Evolutionary conservation across 2,113 vertebrate species (phyloP), one percentile per base, ranked within the genome.

Genomic region (Eleginops maclovinus): DNA sequence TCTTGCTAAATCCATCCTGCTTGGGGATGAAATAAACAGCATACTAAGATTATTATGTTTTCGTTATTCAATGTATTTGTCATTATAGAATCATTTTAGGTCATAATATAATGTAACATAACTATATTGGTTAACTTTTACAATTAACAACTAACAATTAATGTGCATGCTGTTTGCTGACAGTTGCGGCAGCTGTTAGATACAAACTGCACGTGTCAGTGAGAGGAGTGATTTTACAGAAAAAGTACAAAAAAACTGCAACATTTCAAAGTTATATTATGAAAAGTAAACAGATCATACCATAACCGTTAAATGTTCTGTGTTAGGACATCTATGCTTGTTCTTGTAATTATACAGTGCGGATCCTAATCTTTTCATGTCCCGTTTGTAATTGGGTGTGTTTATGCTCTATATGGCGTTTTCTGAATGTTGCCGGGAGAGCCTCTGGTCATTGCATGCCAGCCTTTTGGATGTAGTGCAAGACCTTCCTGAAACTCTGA

Each of bases 401-500:
- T 76, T 75, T 67, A 50, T 65, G 47, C 75, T 46, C 15, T 73
- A 62, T 64, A 50, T 47, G 10, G 41, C 26, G 70, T 41, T 44
- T 16, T 73, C 62, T 40, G 62, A 79, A 41, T 67, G 66, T 72
- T 88, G 81, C 21, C 50, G 61, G 77, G 67, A 71, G 75, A 75
- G 79, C 82, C 82, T 84, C 56, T 76, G 56, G 86, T 85, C 82
- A 87, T 86, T 51, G 61, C 82, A 77, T 79, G 83, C 72, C 76
- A 79, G 78, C 75, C 64, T 84, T 85, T 83, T 66, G 67, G 70
- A 60, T 77, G 87, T 77, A 91, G 91, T 44, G 53, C 79, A 76
- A 92, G 87, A 90, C 88, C 92, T 85, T 91, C 66, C 83, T 88
- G 73, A 91, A 90, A 89, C 82, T 91, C 86, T 95, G 94, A 94